phyloP scores from a whole-genome alignment of 2,888 invertebrate species.

The Rhodophaea formosa region DNA sequence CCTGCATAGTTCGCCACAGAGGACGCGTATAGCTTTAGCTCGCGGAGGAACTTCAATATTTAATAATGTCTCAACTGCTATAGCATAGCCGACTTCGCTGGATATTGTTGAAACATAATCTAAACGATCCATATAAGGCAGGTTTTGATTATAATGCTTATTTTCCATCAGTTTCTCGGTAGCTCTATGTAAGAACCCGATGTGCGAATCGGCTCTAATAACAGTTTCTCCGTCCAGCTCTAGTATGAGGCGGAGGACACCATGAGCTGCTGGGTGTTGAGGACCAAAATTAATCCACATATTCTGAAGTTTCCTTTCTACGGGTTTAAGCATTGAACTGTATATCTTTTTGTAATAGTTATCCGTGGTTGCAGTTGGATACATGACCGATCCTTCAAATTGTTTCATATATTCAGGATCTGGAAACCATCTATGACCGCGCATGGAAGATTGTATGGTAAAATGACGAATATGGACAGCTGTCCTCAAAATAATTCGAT shows the following conservation, averaged over 20 bases:
- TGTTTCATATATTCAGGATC: conserved; percentile 81
- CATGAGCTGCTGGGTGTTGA: conserved; percentile 95
- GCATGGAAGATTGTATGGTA: conserved; percentile 35
- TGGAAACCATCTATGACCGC: conserved; percentile 81
- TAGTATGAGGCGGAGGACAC: conserved; percentile 89
- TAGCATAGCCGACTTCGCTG: conserved; percentile 88
- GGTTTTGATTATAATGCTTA: conserved; percentile 91
- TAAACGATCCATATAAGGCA: conserved; percentile 93
- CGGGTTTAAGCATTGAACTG: conserved; percentile 54
- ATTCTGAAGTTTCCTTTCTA: conserved; percentile 83
- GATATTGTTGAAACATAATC: conserved; percentile 93
- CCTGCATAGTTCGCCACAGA: conserved; percentile 89
- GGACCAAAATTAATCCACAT: conserved; percentile 92
- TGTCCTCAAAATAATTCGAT: conserved; percentile 11
- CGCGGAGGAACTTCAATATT: conserved; percentile 88
- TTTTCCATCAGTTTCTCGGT: conserved; percentile 95
- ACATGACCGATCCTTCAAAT: conserved; percentile 81
- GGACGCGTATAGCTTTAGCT: conserved; percentile 89
- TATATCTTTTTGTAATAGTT: conserved; percentile 60
- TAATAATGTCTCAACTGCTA: conserved; percentile 91
- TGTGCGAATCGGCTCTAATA: conserved; percentile 89
- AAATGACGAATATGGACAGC: conserved; percentile 35
- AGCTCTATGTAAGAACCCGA: conserved; percentile 92
- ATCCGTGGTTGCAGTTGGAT: conserved; percentile 68
- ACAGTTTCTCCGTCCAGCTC: conserved; percentile 92